Base-by-base conservation (phyloP, 2,113 vertebrate genomes). In the Neofelis nebulosa region DNA sequence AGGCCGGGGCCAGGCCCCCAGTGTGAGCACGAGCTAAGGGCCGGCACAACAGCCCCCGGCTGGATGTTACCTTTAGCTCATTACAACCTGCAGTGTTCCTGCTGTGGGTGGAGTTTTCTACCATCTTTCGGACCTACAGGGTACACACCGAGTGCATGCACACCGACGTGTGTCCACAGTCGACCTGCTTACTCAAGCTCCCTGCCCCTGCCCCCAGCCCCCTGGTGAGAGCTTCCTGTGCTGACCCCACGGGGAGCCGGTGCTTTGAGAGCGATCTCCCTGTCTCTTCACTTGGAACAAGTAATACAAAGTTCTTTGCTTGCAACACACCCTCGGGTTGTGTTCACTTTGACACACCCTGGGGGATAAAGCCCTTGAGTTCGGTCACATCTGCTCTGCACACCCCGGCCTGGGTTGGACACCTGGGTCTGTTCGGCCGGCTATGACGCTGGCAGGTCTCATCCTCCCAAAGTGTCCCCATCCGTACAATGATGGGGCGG, bases 401-500 rank as follows among this genome's bases (percentile, higher is more conserved):
- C 23, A 25, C 19, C 2, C 0, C 50, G 25, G 15, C 41, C 82
- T 63, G 21, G 57, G 18, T 21, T 33, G 7, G 38, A 63, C 45
- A 45, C 7, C 45, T 9, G 45, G 38, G 38, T 21, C 41, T 45
- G 89, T 4, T 19, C 10, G 38, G 29, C 76, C 71, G 31, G 27
- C 31, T 50, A 12, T 4, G 45, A 19, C 29, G 7, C 73, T 0
- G 0, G 74, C 73, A 7, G 27, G 11, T 3, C 82, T 36, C 23
- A 15, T 45, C 13, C 29, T 29, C 80, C 48, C 84, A 11, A 25
- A 31, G 45, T 3, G 4, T n/a, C 25, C 45, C 50, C 63, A 19
- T 27, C 12, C 8, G 50, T 14, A 29, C 7, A 3, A 13, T 6
- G 33, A 25, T 2, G 4, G 23, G 15, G 18, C 38, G 2, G 33